Conservation (phyloP, 1,140 invertebrate genomes). For the Thalassaphorura encarpata region DNA sequence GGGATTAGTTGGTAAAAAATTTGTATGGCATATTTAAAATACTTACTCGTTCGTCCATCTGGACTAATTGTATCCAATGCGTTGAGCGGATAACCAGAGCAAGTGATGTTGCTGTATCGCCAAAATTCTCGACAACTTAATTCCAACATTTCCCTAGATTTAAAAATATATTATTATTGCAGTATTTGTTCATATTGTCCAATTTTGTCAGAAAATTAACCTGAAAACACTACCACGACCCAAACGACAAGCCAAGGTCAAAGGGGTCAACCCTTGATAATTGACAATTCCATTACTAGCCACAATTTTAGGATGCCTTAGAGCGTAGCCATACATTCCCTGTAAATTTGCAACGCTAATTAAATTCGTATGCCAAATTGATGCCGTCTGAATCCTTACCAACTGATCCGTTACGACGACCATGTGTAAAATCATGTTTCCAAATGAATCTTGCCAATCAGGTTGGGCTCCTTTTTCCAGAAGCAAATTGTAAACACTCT, state of each 20-base stretch:
- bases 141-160: conserved; percentile 95
- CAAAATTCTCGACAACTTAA: conserved; percentile 92
- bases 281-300: conserved; percentile 84
- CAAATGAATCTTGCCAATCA: conserved; percentile 79
- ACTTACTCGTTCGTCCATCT: conserved; percentile 80
- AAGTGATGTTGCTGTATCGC: conserved; percentile 98
- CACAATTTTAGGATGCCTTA: conserved; percentile 83
- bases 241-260: conserved; percentile 90
- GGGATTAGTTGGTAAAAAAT: not conserved
- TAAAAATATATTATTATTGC: not conserved
- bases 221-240: conserved; percentile 86
- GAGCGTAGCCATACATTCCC: conserved; percentile 97
- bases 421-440: conserved; percentile 97
- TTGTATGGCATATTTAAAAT: not conserved
- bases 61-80: conserved; percentile 90
- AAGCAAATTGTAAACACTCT: conserved; percentile 93
- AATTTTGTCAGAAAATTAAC: conserved; percentile 7
- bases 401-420: conserved; percentile 93
- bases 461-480: conserved; percentile 81
- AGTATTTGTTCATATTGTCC: not conserved
- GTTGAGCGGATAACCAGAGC: conserved; percentile 91
- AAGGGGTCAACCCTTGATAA: conserved; percentile 78
- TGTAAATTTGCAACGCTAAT: conserved; percentile 37
- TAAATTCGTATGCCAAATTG: too few relatives aligned
- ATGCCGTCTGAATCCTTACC: conserved; percentile 49